Evolutionary conservation across 2,888 invertebrate genomes (phyloP), one percentile per base, ranked within the genome.

Genomic region (Pimpla rufipes): DNA sequence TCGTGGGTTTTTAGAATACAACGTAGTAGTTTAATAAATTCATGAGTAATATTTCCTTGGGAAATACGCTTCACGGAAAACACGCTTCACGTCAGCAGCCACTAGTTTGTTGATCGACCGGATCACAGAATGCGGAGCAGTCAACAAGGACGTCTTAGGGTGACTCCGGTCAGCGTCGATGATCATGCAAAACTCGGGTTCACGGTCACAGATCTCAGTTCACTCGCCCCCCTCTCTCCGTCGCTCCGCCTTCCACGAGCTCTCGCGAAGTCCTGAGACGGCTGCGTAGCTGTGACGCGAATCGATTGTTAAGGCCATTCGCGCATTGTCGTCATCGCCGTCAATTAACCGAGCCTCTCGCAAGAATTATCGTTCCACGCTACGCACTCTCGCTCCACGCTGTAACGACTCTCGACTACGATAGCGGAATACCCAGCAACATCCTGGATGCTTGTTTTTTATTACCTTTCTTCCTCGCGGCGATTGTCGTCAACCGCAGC

Each of bases 401-500:
- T 67, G 40, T 11, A 67, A 59, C 45, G 35, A 52, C 47, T 79
- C 37, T 79, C 40, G 79, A 75, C 75, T 45, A 66, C 59, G 50
- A 45, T 62, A 76, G 70, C 40, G 79, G 47, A 76, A 79, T 79
- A 71, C n/a, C 59, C 75, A 57, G 42, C 16, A 29, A 78, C 68
- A 67, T 68, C 59, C 45, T 67, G 55, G 10, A 71, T 47, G 35
- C 35, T 45, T 50, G 11, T 74, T 74, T 50, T 50, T 35, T 59
- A 59, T 13, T 16, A 35, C 42, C 59, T 74, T 73, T 67, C 10
- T 71, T 77, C 78, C 67, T 74, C 67, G 23, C 82, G 75, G 23
- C 82, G 75, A 85, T 85, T 86, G 84, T 80, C 78, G 80, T 67
- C 79, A 79, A 79, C 78, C 57, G 42, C 82, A 81, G 35, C 18